Conservation (phyloP, 2,888 invertebrate species). For the Antheraea assamensis region DNA sequence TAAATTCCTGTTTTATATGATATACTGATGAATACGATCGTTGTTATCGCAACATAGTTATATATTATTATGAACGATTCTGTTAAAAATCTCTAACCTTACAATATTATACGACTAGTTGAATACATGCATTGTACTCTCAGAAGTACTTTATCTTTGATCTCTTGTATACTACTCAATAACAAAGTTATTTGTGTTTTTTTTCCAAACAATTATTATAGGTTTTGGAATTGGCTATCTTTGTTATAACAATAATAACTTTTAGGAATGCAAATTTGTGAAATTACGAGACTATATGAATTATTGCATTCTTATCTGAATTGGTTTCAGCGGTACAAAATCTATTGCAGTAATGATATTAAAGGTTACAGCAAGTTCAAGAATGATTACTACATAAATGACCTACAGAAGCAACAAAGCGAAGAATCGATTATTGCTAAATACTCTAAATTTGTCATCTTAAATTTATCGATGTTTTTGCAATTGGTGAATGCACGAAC, state of each 20-base stretch:
- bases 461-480: background rate
- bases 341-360: background rate
- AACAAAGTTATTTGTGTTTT: slow-evolving; percentile 5
- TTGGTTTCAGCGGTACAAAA: background rate
- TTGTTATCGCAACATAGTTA: slow-evolving; percentile 18
- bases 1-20: background rate
- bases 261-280: too few species aligned
- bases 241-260: background rate
- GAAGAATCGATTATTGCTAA: background rate
- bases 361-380: background rate
- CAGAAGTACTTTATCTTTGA: slow-evolving; percentile 54
- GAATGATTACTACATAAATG: background rate
- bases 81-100: slow-evolving; percentile 53
- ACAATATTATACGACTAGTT: slow-evolving; percentile 41
- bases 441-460: background rate
- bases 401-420: background rate
- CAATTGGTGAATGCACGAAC: background rate
- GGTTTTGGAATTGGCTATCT: background rate
- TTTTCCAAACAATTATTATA: too few species aligned
- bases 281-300: too few species aligned
- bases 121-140: slow-evolving; percentile 60
- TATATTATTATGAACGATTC: slow-evolving; percentile 30
- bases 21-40: background rate
- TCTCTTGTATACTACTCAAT: slow-evolving; percentile 34
- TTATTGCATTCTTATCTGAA: too few species aligned